These are phyloP conservation scores for Girardinus metallicus DNA, from an alignment of 2,797 vertebrate species.

Conservation along the genomic window DNA sequence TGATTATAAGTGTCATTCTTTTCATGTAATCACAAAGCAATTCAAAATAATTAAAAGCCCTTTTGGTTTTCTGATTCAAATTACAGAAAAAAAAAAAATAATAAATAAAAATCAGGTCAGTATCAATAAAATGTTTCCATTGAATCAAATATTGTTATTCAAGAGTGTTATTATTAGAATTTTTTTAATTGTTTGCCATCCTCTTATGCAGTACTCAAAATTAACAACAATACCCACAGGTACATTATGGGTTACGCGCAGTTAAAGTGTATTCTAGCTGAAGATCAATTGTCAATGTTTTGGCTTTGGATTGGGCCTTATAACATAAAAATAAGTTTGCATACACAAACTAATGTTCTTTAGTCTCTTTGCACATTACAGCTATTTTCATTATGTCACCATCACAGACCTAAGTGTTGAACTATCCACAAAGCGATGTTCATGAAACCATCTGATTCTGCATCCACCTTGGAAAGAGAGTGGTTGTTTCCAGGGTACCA, in stretches of 20 bases:
- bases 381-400: not conserved
- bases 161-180: slow-evolving; percentile 31
- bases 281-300: slow-evolving; percentile 48
- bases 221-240: not conserved
- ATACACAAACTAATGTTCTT: slow-evolving; percentile 17
- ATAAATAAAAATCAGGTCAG: slow-evolving; percentile 12
- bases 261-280: slow-evolving; percentile 28
- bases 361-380: slow-evolving; percentile 11
- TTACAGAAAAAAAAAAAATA: slow-evolving; percentile 3
- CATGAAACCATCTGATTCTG: slow-evolving; percentile 94
- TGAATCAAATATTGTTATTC: slow-evolving; percentile 21
- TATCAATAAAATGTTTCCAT: slow-evolving; percentile 23
- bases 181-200: not conserved
- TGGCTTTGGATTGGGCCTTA: slow-evolving; percentile 52
- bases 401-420: slow-evolving; percentile 82
- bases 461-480: slow-evolving; percentile 89
- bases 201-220: not conserved
- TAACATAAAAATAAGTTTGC: slow-evolving; percentile 21
- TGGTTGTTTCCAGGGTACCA: slow-evolving; percentile 94
- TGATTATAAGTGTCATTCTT: slow-evolving; percentile 12
- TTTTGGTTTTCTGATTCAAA: slow-evolving; percentile 21
- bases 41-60: slow-evolving; percentile 25
- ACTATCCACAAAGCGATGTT: slow-evolving; percentile 90
- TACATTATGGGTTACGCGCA: slow-evolving; percentile 27
- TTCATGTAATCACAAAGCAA: slow-evolving; percentile 12